Conservation (phyloP, 2,888 invertebrate species). For the Candidula unifasciata region DNA sequence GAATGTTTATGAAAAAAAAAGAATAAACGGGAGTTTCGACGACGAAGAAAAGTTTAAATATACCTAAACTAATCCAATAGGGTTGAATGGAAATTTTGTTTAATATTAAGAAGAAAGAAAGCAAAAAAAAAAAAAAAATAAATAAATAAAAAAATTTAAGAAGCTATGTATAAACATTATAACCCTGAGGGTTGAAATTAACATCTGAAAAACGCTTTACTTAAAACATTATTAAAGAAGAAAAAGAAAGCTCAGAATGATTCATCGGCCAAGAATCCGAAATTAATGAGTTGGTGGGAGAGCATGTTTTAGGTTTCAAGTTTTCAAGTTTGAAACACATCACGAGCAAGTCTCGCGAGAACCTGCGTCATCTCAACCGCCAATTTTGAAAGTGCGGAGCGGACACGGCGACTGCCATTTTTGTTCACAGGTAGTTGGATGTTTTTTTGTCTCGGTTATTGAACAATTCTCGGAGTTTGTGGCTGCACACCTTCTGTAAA, state of each 20-base stretch:
- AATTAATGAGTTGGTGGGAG: not conserved
- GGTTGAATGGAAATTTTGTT: too few species aligned
- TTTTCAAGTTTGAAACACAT: not conserved
- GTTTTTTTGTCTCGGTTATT: not conserved
- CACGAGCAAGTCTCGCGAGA: constrained; percentile 57
- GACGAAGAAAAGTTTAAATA: too few species aligned
- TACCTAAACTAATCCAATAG: too few species aligned
- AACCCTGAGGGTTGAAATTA: too few species aligned
- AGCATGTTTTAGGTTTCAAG: not conserved
- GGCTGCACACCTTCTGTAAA: not conserved
- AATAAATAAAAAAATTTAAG: too few species aligned
- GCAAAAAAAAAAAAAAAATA: too few species aligned
- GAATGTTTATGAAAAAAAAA: too few species aligned
- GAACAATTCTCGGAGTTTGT: not conserved
- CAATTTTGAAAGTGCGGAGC: constrained; percentile 64
- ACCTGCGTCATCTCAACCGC: constrained; percentile 69
- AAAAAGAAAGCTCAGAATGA: not conserved
- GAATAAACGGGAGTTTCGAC: too few species aligned
- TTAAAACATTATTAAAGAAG: not conserved
- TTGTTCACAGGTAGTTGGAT: not conserved
- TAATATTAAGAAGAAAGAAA: too few species aligned
- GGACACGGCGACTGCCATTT: too few species aligned
- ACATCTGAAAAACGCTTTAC: not conserved
- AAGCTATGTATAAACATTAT: too few species aligned
- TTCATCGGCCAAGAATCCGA: not conserved